These are phyloP conservation scores for Cheirogaleus major DNA, from an alignment of 2,797 vertebrate species.

Conservation along the genomic window DNA sequence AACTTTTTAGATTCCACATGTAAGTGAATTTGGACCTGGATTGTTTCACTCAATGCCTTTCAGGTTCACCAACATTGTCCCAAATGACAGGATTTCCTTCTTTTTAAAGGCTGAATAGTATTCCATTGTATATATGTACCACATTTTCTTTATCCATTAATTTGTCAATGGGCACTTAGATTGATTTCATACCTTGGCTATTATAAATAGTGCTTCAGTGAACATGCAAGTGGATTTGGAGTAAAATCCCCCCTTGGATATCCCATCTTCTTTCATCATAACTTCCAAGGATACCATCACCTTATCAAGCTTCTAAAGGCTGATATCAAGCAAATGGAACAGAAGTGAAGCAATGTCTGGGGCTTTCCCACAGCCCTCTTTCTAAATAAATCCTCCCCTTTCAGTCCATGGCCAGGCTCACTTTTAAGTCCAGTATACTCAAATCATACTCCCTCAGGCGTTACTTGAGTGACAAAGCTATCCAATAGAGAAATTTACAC, in stretches of 20 bases:
- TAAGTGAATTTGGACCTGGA: not conserved
- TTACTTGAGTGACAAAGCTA: not conserved
- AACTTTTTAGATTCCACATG: not conserved
- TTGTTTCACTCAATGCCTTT: conserved; percentile 7
- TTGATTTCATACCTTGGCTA: not conserved
- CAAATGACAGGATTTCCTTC: not conserved
- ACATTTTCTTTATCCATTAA: not conserved
- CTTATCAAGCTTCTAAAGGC: not conserved
- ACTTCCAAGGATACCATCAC: not conserved
- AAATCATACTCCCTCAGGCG: not conserved
- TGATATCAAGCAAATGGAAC: not conserved
- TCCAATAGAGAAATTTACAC: not conserved
- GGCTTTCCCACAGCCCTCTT: not conserved
- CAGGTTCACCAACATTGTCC: not conserved
- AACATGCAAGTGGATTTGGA: not conserved
- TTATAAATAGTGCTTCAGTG: not conserved
- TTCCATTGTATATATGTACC: not conserved
- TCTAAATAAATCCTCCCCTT: not conserved
- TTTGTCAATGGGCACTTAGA: not conserved
- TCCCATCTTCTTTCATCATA: not conserved
- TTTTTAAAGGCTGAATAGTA: not conserved
- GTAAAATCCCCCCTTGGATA: not conserved
- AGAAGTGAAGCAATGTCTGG: not conserved
- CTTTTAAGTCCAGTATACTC: not conserved
- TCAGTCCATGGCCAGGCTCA: not conserved